phyloP scores from a whole-genome alignment of 2,113 vertebrate species.

The Hemiprocne comata region DNA sequence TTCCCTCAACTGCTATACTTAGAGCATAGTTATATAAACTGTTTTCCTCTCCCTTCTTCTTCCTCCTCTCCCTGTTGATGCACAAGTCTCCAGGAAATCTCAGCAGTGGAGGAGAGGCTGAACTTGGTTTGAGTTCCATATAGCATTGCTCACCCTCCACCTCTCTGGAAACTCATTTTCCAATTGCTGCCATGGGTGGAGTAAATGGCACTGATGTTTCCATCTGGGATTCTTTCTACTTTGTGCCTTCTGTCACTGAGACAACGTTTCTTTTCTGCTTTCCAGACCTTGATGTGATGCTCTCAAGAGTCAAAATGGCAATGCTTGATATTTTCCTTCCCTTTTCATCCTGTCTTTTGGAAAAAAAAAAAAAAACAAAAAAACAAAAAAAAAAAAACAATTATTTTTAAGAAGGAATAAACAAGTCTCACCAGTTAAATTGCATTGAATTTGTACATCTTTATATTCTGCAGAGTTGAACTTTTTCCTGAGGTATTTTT shows the following conservation, averaged over 20 bases:
- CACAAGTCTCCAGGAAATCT: conserved; percentile 2
- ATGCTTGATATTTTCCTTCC: conserved; percentile 3
- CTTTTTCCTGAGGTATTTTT: not conserved
- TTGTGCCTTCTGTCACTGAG: conserved; percentile 34
- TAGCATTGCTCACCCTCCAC: conserved; percentile 5
- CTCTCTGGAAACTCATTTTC: conserved; percentile 40
- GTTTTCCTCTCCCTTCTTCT: conserved; percentile 39
- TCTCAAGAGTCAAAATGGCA: not conserved
- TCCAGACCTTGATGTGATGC: not conserved
- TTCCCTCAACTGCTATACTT: conserved; percentile 26
- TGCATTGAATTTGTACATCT: not conserved
- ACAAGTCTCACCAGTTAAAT: not conserved
- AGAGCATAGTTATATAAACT: conserved; percentile 52
- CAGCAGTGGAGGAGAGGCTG: conserved; percentile 7
- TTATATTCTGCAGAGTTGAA: not conserved
- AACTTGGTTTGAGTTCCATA: not conserved
- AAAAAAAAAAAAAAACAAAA: not conserved
- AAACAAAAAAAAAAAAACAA: too few relatives aligned
- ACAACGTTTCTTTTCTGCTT: conserved; percentile 7
- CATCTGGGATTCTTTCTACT: conserved; percentile 37
- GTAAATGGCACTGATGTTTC: conserved; percentile 23
- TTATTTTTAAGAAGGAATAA: not conserved
- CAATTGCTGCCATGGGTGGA: not conserved
- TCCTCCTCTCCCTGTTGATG: conserved; percentile 14
- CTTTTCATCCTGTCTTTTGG: not conserved